Percentiles rank a stretch among this genome's conserved stretches.
Conservation (phyloP, 2,113 vertebrate genomes). For the Chitala chitala region DNA sequence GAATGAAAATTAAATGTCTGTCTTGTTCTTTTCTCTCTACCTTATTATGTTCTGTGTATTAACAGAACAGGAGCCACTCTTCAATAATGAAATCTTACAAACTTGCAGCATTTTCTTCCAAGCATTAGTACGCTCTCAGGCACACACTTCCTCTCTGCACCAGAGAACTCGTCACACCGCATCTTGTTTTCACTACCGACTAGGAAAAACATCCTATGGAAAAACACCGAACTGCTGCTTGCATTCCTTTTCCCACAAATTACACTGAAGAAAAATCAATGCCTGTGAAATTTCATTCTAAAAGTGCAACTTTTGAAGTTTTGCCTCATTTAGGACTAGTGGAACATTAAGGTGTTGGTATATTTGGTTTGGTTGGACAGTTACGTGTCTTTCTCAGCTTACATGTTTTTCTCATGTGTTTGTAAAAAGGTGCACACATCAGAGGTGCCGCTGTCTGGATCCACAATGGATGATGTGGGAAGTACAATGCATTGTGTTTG, state of each 20-base stretch:
- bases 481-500: neutral
- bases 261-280: neutral
- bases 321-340: neutral
- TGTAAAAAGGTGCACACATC: too few species aligned
- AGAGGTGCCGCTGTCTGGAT: too few species aligned
- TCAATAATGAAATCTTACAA: constrained; percentile 21
- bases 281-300: too few species aligned
- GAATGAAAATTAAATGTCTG: constrained; percentile 34
- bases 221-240: neutral
- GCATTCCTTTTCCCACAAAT: neutral
- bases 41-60: constrained; percentile 25
- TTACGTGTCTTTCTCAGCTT: neutral
- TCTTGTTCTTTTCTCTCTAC: neutral
- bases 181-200: constrained; percentile 24
- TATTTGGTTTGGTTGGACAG: neutral
- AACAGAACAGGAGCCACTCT: constrained; percentile 27
- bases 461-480: neutral
- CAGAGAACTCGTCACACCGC: constrained; percentile 29
- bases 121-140: constrained; percentile 20
- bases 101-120: constrained; percentile 21
- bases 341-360: too few species aligned
- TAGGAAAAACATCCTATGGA: neutral
- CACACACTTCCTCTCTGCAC: constrained; percentile 23
- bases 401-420: neutral
- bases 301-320: neutral